Evolutionary conservation across 2,113 vertebrate species (phyloP).

Genomic region (Microcebus lehilahytsara): DNA sequence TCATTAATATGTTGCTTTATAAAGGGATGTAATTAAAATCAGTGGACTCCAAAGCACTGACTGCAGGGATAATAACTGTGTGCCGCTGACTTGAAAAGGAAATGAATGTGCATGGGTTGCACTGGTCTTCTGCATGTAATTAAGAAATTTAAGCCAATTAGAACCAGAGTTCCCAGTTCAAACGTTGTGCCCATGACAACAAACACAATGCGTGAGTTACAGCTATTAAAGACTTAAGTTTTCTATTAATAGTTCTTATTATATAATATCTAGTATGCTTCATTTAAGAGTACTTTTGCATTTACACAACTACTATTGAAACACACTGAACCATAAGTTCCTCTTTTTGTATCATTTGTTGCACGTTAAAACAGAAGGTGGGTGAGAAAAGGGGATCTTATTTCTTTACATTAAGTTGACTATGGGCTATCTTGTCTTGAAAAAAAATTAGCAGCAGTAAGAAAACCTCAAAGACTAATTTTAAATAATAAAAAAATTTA

Average conservation of each 20-base stretch:
- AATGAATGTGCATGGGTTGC: background rate
- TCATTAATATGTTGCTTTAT: background rate
- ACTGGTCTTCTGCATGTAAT: background rate
- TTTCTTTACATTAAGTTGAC: background rate
- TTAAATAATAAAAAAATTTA: slow-evolving; percentile 24
- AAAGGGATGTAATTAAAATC: slow-evolving; percentile 38
- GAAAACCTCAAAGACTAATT: background rate
- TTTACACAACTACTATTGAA: background rate
- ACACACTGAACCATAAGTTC: background rate
- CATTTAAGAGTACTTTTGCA: background rate
- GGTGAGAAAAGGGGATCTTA: background rate
- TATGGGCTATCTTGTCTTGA: background rate
- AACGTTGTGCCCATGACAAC: background rate
- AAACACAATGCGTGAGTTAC: background rate
- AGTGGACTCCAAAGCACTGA: background rate
- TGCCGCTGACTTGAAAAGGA: slow-evolving; percentile 10
- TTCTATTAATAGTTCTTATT: background rate
- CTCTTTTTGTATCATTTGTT: background rate
- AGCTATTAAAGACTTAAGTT: background rate
- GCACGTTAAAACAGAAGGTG: background rate
- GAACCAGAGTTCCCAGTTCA: background rate
- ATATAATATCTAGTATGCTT: background rate
- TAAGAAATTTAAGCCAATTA: background rate
- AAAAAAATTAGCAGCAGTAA: background rate
- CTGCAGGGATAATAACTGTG: background rate